Percentiles rank a stretch among this genome's conserved stretches.
Conservation (phyloP, 92 coral and sea anemone species). For the Heliopora coerulea region DNA sequence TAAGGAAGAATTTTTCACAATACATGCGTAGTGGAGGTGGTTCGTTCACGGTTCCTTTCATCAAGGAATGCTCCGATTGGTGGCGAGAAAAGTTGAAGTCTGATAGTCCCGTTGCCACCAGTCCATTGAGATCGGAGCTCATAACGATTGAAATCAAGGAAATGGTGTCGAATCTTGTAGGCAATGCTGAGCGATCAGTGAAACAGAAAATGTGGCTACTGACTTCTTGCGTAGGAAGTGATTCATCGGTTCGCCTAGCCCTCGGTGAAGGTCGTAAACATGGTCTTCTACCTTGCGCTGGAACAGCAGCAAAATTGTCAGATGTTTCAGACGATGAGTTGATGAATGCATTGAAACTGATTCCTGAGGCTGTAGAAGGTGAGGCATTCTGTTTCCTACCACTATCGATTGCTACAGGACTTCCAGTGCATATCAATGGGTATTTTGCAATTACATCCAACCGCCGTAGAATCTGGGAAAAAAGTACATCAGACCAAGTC, state of each 20-base stretch:
- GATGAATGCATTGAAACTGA: neutral
- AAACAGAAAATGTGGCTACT: constrained; percentile 55
- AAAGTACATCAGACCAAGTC: constrained; percentile 53
- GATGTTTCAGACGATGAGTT: constrained; percentile 3
- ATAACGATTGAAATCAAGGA: neutral
- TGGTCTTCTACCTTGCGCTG: constrained; percentile 68
- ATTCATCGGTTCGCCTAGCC: constrained; percentile 54
- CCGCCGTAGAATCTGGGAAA: constrained; percentile 85
- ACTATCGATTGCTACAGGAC: constrained; percentile 69
- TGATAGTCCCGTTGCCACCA: neutral
- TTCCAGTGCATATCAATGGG: constrained; percentile 76
- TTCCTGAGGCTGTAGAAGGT: constrained; percentile 40
- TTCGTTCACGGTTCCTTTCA: constrained; percentile 36
- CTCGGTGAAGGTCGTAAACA: constrained; percentile 56
- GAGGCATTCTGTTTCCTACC: constrained; percentile 84
- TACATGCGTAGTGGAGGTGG: neutral
- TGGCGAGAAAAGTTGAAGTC: constrained; percentile 20
- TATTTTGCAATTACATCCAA: constrained; percentile 77
- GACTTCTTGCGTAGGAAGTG: constrained; percentile 57
- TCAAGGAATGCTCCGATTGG: constrained; percentile 61
- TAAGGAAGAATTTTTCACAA: constrained; percentile 47
- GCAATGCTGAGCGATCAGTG: neutral
- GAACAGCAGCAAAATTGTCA: constrained; percentile 58
- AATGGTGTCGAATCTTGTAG: neutral
- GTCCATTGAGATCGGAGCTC: constrained; percentile 17